Base-by-base conservation (phyloP, 1,140 invertebrate genomes). In the Mamestra configurata region DNA sequence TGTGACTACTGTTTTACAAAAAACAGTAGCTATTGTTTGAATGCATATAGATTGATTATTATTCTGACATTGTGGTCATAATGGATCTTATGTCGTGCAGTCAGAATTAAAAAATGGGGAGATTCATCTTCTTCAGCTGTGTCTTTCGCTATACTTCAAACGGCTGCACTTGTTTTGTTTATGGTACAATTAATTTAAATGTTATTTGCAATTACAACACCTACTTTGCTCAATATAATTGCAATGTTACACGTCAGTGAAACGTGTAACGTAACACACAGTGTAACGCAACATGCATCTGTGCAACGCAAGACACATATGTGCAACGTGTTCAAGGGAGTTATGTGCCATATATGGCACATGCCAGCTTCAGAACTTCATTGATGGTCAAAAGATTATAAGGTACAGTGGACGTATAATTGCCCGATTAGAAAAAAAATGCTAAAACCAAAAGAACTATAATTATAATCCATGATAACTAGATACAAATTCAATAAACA, bases 1-100 rank as follows among this genome's bases (percentile, higher is more conserved):
- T 79, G 79, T 78, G 77, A 81, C 84, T 85, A 82, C 81, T 82
- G 84, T 85, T 79, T 84, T 18, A 68, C 22, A 77, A 82, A 79
- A 80, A 66, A 73, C 81, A 37, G 79, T 80, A 80, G 79, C 79
- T 51, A 77, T 73, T 78, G 77, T 80, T 24, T 71, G 53, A 78
- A 71, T 75, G 81, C 81, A 73, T 80, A 78, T 76, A 75, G n/a
- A 79, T 82, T 70, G 75, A 78, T 76, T 68, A 75, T 61, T 79
- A 80, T 76, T 66, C 75, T 49, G 77, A 35, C 73, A 61, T 76
- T 43, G 71, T 43, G 64, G 18, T n/a, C 55, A 76, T 79, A 35
- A 76, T 72, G 40, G 24, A 24, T 59, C 22, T 73, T 75, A 46
- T 61, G 37, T 35, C 15, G 20, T 49, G 7, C 37, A 13, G n/a